Base-by-base conservation (phyloP, 2,888 invertebrate genomes). In the Papilio demoleus region DNA sequence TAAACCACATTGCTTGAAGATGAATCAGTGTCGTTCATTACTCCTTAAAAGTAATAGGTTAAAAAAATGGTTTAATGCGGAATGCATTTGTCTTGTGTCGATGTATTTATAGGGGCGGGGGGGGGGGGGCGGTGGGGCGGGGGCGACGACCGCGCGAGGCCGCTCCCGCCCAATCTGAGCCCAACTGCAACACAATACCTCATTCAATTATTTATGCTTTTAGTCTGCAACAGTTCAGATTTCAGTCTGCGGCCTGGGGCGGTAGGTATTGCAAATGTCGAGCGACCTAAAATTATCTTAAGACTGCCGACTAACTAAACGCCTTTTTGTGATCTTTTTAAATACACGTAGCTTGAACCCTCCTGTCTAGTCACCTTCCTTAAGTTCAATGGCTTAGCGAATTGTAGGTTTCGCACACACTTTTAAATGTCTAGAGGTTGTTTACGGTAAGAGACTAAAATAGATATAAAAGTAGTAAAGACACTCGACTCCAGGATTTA, bases 71-170 rank as follows among this genome's bases (percentile, higher is more conserved):
- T 82, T 77, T 69, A 34, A 63, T 78, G 77, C 79, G 67, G 79
- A 83, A 84, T 88, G 87, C 88, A 88, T 88, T 80, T 80, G 79
- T 81, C 79, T 84, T 84, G 83, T 79, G 81, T 80, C 76, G 81
- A 82, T 81, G 81, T 89, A 88, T 88, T 88, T 87, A 88, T 88
- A 88, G 85, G 86, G 84, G 79, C 77, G 72, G 71, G 74, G 85
- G 86, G 84, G 79, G 77, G 72, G 71, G 74, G 73, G 67, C 73
- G 79, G 75, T 80, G 77, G 77, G 74, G 74, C 67, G 69, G 76
- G 75, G 73, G 67, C 78, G 78, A 68, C 75, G 78, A 76, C 78
- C 77, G 79, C 72, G 68, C 80, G 74, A 73, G 76, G 74, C 74
- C 73, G 71, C 31, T 38, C 53, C 65, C 73, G 72, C 74, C 73